Conservation (phyloP, 1,140 invertebrate species). For the Platyscapa corneri region DNA sequence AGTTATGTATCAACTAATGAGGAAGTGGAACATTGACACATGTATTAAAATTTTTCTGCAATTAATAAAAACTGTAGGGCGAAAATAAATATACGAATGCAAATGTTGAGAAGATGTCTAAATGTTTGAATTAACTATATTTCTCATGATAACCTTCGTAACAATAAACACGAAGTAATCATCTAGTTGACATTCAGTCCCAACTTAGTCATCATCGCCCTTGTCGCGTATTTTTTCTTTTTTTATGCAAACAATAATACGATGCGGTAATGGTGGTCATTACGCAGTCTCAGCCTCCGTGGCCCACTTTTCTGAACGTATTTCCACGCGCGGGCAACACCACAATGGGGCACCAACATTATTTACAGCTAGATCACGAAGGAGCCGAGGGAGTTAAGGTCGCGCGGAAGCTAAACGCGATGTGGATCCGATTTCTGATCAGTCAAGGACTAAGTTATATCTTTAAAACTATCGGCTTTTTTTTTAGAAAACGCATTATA, state of each 20-base stretch:
- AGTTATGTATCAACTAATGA: neutral
- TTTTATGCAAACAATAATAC: conserved; percentile 4
- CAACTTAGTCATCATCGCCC: neutral
- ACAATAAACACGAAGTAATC: neutral
- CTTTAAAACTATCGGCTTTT: neutral
- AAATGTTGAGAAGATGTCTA: neutral
- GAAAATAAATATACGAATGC: neutral
- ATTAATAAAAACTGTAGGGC: neutral
- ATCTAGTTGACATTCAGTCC: neutral
- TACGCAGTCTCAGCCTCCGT: neutral
- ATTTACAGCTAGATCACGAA: neutral
- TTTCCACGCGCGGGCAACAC: neutral
- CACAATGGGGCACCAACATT: no score
- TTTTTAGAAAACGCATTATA: neutral
- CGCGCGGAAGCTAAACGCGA: neutral
- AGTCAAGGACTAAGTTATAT: neutral
- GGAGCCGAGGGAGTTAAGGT: neutral
- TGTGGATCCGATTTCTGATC: neutral
- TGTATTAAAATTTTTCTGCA: neutral
- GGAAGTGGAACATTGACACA: neutral
- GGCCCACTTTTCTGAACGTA: neutral
- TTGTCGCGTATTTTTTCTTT: neutral
- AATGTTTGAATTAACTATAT: neutral
- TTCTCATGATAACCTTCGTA: neutral
- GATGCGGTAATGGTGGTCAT: neutral